Conservation (phyloP, 1,140 invertebrate species). For the Caenorhabditis tropicalis region DNA sequence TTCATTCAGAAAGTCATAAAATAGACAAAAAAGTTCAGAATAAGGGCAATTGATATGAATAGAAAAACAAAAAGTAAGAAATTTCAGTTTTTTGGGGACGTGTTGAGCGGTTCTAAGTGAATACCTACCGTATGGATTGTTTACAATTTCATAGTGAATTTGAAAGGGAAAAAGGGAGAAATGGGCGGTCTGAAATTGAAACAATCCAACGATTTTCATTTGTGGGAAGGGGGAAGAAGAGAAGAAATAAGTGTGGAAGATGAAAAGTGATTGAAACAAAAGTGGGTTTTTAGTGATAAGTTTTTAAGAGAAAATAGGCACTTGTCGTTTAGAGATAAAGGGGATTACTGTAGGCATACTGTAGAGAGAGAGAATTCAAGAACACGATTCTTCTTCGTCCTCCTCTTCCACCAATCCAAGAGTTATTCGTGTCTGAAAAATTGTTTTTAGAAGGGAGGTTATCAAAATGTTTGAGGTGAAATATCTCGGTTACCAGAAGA, state of each 20-base stretch:
- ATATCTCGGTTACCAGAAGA: too few relatives aligned
- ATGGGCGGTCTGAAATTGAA: background rate
- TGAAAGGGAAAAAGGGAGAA: background rate
- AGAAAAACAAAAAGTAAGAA: too few relatives aligned
- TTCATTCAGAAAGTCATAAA: too few relatives aligned
- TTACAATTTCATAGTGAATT: background rate
- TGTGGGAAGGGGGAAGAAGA: background rate
- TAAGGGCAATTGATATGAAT: background rate
- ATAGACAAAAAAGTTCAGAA: background rate
- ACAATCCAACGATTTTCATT: constrained; percentile 29
- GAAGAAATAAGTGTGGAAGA: background rate
- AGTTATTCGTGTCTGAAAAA: constrained; percentile 10
- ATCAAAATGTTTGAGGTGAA: background rate
- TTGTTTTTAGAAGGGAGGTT: background rate
- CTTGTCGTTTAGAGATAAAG: background rate
- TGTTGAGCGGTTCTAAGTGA: constrained; percentile 36
- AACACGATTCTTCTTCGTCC: background rate
- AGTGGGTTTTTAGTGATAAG: constrained; percentile 15
- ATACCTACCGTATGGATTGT: constrained; percentile 36
- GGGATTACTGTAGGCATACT: background rate
- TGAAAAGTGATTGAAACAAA: background rate
- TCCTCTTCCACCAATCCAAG: constrained; percentile 14
- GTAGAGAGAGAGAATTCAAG: background rate
- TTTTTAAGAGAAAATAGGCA: constrained; percentile 21
- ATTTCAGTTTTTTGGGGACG: too few relatives aligned